These are phyloP conservation scores for Listrodromus nycthemerus DNA, from an alignment of 2,888 invertebrate genomes.

Conservation along the genomic window DNA sequence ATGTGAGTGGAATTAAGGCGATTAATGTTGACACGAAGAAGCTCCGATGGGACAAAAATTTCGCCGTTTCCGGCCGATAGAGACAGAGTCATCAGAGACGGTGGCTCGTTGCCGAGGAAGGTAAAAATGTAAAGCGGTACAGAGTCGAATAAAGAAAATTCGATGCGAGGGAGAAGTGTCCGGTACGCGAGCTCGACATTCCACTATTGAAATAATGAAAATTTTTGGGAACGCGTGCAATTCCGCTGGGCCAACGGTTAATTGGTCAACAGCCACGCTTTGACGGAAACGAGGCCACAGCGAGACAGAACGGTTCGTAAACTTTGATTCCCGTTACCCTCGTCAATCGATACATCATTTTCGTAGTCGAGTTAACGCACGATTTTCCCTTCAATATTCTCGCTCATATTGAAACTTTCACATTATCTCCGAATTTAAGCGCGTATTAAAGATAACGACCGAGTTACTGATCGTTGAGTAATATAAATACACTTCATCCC, in stretches of 20 bases:
- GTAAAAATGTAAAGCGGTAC: not conserved
- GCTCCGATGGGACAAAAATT: not conserved
- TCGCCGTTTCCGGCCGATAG: not conserved
- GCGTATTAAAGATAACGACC: not conserved
- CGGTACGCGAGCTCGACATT: not conserved
- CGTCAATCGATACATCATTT: not conserved
- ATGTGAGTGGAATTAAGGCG: not conserved
- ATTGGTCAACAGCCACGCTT: not conserved
- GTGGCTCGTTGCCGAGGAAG: not conserved
- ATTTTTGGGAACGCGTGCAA: constrained; percentile 8
- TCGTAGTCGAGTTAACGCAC: not conserved
- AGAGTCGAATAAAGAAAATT: not conserved
- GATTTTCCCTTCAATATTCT: not conserved
- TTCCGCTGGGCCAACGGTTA: not conserved
- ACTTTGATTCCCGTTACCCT: not conserved
- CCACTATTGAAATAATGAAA: not conserved
- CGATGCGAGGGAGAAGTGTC: not conserved
- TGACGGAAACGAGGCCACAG: not conserved
- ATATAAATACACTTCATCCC: not conserved
- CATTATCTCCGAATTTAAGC: too few relatives aligned
- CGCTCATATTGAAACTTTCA: not conserved
- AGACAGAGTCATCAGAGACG: not conserved
- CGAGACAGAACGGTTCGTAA: not conserved
- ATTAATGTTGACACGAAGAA: not conserved
- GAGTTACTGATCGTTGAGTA: not conserved